Evolutionary conservation across 1,140 invertebrate species (phyloP), one percentile per base, ranked within the genome.

Genomic region (Drosophila bocki): DNA sequence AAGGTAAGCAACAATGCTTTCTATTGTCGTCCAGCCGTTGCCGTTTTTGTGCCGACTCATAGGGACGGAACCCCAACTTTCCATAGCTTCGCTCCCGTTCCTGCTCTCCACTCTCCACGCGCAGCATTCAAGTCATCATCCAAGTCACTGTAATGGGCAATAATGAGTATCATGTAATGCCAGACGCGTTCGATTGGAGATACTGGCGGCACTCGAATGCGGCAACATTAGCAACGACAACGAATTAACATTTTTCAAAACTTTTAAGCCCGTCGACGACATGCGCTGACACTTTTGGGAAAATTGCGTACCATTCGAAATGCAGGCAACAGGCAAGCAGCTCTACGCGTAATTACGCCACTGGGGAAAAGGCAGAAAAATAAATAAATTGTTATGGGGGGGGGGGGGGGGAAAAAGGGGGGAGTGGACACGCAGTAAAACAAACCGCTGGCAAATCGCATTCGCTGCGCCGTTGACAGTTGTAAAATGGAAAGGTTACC

Each of bases 401-500:
- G 8, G 53, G 53, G 22, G 0, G 8, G 35, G 35, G 22, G n/a
- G 3, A 35, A 22, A 33, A 13, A 13, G n/a, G 15, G 37, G 22
- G 11, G 37, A 17, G n/a, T 35, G 22, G 56, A 26, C 26, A 32
- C 26, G 47, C 13, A 78, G 64, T 72, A 53, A 71, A 79, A 69
- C 76, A 78, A 79, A 78, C 53, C 59, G 67, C 67, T 53, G 65
- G 67, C 63, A 64, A 82, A 82, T 72, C 65, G 74, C 50, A 78
- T 82, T 82, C 54, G 75, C 76, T 59, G 58, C 51, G 32, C 65
- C 50, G 63, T 53, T 87, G 84, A 87, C 84, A 87, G 83, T 87
- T 83, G 64, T 67, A 77, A 83, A 86, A 87, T 87, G 83, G 83
- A 87, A 87, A 87, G 83, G 83, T 82, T 88, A 87, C 77, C 64